phyloP scores from a whole-genome alignment of 2,888 invertebrate species.

The Phyllotreta striolata region DNA sequence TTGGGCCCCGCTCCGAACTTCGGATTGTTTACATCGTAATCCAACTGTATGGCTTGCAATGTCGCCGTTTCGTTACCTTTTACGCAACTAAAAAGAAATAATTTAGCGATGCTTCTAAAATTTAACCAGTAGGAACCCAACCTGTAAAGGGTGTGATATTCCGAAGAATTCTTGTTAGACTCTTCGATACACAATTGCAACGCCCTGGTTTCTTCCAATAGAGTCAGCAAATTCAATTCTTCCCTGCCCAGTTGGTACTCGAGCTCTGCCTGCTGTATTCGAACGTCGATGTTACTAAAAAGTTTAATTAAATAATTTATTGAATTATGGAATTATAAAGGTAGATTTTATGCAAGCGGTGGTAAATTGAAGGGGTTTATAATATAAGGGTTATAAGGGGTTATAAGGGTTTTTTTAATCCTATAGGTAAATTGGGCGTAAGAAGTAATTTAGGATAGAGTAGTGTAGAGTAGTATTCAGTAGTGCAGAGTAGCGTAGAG shows the following conservation, averaged over 20 bases:
- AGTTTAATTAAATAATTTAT: slow-evolving; percentile 17
- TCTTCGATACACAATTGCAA: slow-evolving; percentile 82
- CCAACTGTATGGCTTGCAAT: slow-evolving; percentile 74
- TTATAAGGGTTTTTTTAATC: no score
- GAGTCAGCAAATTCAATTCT: slow-evolving; percentile 83
- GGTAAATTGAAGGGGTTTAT: no score
- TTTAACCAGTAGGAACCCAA: slow-evolving; percentile 34
- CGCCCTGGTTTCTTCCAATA: slow-evolving; percentile 84
- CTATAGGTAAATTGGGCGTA: no score
- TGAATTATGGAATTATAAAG: no score
- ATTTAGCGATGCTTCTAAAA: not conserved
- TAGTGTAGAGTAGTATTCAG: no score
- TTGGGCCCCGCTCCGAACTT: slow-evolving; percentile 76
- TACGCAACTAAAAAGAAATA: slow-evolving; percentile 58
- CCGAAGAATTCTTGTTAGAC: slow-evolving; percentile 58
- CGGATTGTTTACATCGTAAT: slow-evolving; percentile 74
- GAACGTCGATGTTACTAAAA: slow-evolving; percentile 84
- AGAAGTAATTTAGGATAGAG: no score
- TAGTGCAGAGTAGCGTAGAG: no score
- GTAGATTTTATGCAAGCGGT: no score
- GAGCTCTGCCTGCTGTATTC: slow-evolving; percentile 89
- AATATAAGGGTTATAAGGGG: no score
- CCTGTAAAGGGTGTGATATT: slow-evolving; percentile 61
- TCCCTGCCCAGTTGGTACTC: slow-evolving; percentile 89
- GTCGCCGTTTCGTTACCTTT: slow-evolving; percentile 54